Conservation (phyloP, 2,113 vertebrate species). For the Ahaetulla prasina region DNA sequence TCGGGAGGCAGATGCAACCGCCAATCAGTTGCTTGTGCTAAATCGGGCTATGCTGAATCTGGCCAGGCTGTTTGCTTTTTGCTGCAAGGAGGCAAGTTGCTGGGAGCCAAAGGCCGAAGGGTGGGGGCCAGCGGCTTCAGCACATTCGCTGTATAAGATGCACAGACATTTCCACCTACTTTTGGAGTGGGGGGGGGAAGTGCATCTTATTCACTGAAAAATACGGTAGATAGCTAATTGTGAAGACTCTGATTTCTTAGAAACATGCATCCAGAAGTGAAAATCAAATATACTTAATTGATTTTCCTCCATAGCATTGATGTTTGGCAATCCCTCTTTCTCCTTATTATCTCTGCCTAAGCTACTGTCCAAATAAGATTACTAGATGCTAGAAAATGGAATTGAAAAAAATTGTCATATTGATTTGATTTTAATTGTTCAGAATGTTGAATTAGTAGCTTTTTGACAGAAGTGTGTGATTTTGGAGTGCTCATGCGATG, state of each 20-base stretch:
- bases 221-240: constrained; percentile 16
- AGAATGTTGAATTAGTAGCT: constrained; percentile 47
- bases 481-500: constrained; percentile 40
- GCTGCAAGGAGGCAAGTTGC: too few species aligned
- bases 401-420: constrained; percentile 28
- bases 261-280: background rate
- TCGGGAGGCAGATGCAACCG: too few species aligned
- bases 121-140: too few species aligned
- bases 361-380: constrained; percentile 28
- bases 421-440: constrained; percentile 55
- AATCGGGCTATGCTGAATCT: too few species aligned
- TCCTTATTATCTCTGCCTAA: background rate
- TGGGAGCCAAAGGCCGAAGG: too few species aligned
- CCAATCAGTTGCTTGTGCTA: too few species aligned
- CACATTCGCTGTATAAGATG: too few species aligned
- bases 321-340: background rate
- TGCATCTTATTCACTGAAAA: too few species aligned
- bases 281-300: constrained; percentile 21
- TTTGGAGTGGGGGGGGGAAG: too few species aligned
- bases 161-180: too few species aligned
- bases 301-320: background rate
- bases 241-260: constrained; percentile 35
- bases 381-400: constrained; percentile 25
- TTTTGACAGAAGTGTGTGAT: constrained; percentile 41
- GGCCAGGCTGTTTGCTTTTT: too few species aligned